Percentiles rank a stretch among this genome's conserved stretches.
Conservation (phyloP, 2,797 vertebrate species). For the Pantherophis alleghaniensis region DNA sequence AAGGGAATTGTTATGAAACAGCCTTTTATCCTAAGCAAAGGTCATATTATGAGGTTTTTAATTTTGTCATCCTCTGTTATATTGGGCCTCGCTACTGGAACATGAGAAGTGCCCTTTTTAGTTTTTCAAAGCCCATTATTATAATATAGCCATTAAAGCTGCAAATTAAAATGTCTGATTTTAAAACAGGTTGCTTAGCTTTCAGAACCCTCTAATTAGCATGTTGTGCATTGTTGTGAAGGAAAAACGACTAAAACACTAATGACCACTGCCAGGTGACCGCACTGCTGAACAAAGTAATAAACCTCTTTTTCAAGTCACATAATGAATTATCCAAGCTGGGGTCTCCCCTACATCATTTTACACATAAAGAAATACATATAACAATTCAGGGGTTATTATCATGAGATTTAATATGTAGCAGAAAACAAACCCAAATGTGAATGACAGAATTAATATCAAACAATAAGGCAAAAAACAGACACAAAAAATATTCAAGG, state of each 20-base stretch:
- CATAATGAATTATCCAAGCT: slow-evolving; percentile 62
- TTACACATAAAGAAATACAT: slow-evolving; percentile 52
- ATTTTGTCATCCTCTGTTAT: slow-evolving; percentile 78
- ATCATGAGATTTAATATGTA: slow-evolving; percentile 47
- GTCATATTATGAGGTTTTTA: slow-evolving; percentile 79
- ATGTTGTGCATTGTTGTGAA: slow-evolving; percentile 76
- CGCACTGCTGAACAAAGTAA: slow-evolving; percentile 69
- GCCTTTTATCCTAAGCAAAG: slow-evolving; percentile 83
- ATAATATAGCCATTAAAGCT: slow-evolving; percentile 79
- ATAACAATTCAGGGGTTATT: slow-evolving; percentile 47
- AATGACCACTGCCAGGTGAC: slow-evolving; percentile 79
- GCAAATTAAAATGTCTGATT: slow-evolving; percentile 81
- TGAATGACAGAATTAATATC: not conserved
- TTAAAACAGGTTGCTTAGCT: slow-evolving; percentile 83
- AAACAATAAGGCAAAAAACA: slow-evolving; percentile 9
- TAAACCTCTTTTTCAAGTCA: slow-evolving; percentile 60
- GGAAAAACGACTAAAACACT: slow-evolving; percentile 76
- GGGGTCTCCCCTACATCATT: slow-evolving; percentile 43
- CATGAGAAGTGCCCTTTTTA: slow-evolving; percentile 71
- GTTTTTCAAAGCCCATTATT: slow-evolving; percentile 73
- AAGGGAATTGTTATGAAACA: slow-evolving; percentile 84
- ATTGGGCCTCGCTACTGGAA: slow-evolving; percentile 70
- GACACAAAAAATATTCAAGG: not conserved
- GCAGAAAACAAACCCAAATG: slow-evolving; percentile 27
- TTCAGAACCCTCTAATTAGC: slow-evolving; percentile 80